Base-by-base conservation (phyloP, 2,113 vertebrate species). In the Falco punctatus region DNA sequence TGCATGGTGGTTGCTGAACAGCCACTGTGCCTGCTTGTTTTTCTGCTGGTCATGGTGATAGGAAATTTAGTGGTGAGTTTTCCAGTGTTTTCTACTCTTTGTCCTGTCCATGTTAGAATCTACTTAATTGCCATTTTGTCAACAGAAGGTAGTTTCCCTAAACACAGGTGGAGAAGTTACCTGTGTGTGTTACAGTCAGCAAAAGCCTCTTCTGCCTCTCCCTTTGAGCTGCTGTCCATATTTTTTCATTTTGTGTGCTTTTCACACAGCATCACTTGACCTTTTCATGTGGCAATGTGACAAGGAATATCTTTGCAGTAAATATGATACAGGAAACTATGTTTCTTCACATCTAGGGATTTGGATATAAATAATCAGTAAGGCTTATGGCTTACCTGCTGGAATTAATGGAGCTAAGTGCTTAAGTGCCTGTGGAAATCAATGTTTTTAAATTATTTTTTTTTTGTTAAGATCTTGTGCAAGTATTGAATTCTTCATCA, bases 31-130 rank as follows among this genome's bases (percentile, higher is more conserved):
- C 98, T 99, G 75, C 94, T 99, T 85, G 99, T 99, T 54, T 99
- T 99, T 98, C 98, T 99, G 98, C 97, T 99, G 44, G 99, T 99
- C 95, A 99, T 99, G 99, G 99, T 99, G 86, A 98, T 99, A 69
- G 99, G 99, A 80, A 99, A 99, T 95, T 88, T 99, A 72, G 99
- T 99, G 99, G 99, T 99, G 94, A 99, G 99, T 98, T 72, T 91
- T 3, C 4, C 17, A 17, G 2, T 18, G 9, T 66, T 40, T 61
- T 87, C 35, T 61, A 62, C 20, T 77, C 52, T 71, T 91, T 42
- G 30, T 46, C 9, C 11, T 42, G 10, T 73, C 15, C 42, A 1
- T 24, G n/a, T 32, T 24, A 51, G 28, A 38, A 49, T 24, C 51
- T 48, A 51, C 1, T 38, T n/a, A 69, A 72, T 10, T 81, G 40